These are phyloP conservation scores for Archegozetes longisetosus DNA, from an alignment of 1,140 invertebrate genomes.

Conservation along the genomic window DNA sequence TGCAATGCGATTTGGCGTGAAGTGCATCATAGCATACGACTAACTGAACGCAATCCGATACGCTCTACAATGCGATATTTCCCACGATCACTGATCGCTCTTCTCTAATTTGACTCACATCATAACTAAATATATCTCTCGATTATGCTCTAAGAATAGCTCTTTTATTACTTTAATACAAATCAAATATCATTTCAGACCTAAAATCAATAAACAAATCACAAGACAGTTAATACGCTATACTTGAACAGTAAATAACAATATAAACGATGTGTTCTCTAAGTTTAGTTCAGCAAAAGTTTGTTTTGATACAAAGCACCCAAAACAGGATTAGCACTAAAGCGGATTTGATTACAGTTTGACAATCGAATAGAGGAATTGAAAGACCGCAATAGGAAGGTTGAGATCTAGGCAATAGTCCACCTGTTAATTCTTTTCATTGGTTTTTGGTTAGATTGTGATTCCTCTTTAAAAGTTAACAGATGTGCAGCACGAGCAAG, in stretches of 20 bases:
- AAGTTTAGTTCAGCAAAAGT: too few relatives aligned
- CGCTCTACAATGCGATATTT: not conserved
- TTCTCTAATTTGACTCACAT: not conserved
- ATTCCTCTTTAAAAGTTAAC: not conserved
- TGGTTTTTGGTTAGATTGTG: not conserved
- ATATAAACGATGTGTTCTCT: too few relatives aligned
- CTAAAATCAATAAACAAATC: too few relatives aligned
- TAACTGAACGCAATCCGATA: not conserved
- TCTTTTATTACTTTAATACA: not conserved
- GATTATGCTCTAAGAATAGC: not conserved
- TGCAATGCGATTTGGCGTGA: not conserved
- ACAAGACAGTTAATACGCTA: too few relatives aligned
- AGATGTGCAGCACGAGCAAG: not conserved
- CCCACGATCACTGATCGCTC: not conserved
- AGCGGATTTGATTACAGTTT: not conserved
- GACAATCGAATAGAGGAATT: not conserved
- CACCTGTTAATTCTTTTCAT: not conserved
- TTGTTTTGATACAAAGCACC: not conserved
- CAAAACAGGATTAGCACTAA: not conserved
- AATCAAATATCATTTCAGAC: too few relatives aligned
- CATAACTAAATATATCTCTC: not conserved
- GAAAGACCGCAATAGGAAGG: not conserved
- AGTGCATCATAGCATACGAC: not conserved
- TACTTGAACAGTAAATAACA: too few relatives aligned
- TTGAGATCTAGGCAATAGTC: not conserved